These are phyloP conservation scores for Drosophila paracracens DNA, from an alignment of 2,888 invertebrate genomes.

Conservation along the genomic window DNA sequence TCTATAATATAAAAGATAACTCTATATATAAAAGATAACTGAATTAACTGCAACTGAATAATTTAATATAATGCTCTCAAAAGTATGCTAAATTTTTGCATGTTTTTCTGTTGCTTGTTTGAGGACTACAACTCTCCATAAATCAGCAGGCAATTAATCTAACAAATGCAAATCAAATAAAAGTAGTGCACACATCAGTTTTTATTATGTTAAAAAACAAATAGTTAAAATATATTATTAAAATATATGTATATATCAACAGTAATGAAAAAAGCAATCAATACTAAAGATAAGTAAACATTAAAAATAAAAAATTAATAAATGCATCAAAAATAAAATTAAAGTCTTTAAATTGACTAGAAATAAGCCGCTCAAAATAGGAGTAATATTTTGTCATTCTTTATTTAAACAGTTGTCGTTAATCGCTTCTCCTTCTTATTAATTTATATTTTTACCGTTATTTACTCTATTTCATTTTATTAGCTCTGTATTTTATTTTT, in stretches of 20 bases:
- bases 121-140: not conserved
- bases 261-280: not conserved
- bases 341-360: not conserved
- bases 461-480: not conserved
- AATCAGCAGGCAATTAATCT: not conserved
- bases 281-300: not conserved
- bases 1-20: too few relatives aligned
- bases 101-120: not conserved
- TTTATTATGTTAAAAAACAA: not conserved
- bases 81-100: not conserved
- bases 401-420: not conserved
- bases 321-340: not conserved
- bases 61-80: not conserved
- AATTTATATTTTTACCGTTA: not conserved
- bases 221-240: not conserved
- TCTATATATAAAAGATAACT: too few relatives aligned
- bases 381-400: not conserved
- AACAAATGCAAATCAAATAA: too few relatives aligned
- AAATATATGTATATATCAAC: not conserved
- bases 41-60: not conserved
- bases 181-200: not conserved
- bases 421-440: accelerated
- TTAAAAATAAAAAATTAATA: too few relatives aligned
- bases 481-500: not conserved
- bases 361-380: not conserved